Base-by-base conservation (phyloP, 2,888 invertebrate species). In the Gnatocerus cornutus region DNA sequence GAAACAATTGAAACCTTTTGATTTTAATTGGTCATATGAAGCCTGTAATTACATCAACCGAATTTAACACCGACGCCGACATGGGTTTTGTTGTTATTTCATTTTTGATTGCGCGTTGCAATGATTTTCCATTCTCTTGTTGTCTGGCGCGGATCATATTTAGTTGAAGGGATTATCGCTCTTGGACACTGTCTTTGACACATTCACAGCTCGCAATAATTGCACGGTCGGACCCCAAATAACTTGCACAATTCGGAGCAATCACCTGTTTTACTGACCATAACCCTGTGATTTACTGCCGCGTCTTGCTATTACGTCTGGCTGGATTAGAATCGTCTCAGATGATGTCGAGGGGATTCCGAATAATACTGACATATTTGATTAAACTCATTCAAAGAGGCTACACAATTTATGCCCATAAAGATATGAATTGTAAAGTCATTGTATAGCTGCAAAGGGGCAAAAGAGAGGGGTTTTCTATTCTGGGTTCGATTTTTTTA, bases 201-300 rank as follows among this genome's bases (percentile, higher is more conserved):
- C 76, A 76, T 79, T 75, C 76, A 73, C 77, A 73, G 73, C 74
- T 75, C 73, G 75, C 72, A 72, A 79, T 81, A 80, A 81, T 81
- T 79, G 77, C 78, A 72, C 66, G 50, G 73, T 74, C 73, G 74
- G 74, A 73, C 76, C 76, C 77, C 74, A 76, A 77, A 77, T 77
- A 76, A 70, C 76, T 75, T 74, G 72, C 74, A 80, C 79, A 79
- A 78, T 80, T 79, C 78, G 74, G 74, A 59, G 75, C 77, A 80
- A 81, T 81, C 79, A 80, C 80, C 79, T 80, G 80, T 74, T 81
- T 81, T 80, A 81, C 78, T 80, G 79, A 74, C 77, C 78, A 77
- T 79, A 79, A 81, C 78, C 74, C 73, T 68, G 77, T 77, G 68
- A 68, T 68, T 68, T 68, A 68, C 55, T 56, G 55, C 56, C 27